These are phyloP conservation scores for Aphaenogaster rudis DNA, from an alignment of 1,140 invertebrate genomes.

Conservation along the genomic window DNA sequence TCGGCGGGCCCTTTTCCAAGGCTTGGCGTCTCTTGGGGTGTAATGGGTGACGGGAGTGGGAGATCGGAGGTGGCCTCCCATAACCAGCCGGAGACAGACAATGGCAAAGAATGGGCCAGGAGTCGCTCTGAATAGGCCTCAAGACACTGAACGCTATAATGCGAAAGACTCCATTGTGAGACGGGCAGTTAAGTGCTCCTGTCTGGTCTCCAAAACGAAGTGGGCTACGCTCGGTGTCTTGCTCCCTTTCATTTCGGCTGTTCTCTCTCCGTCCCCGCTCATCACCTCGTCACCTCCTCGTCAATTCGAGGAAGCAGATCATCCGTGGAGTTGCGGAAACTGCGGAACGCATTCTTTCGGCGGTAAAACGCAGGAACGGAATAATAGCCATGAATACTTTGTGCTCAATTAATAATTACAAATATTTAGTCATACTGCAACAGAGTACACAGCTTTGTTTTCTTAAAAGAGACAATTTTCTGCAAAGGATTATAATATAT, in stretches of 20 bases:
- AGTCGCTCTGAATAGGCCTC: conserved; percentile 85
- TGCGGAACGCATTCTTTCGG: conserved; percentile 7
- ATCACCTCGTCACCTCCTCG: conserved; percentile 64
- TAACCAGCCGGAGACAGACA: conserved; percentile 82
- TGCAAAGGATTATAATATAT: neutral
- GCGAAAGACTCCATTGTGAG: conserved; percentile 85
- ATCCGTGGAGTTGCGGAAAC: conserved; percentile 39
- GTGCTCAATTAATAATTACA: conserved; percentile 23
- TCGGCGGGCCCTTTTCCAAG: conserved; percentile 67
- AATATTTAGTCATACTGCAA: neutral
- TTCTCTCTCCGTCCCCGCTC: conserved; percentile 43
- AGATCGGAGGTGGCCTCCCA: conserved; percentile 70
- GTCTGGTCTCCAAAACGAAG: conserved; percentile 80
- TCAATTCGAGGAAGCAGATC: conserved; percentile 58
- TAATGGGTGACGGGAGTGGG: conserved; percentile 61
- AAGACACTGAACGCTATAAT: conserved; percentile 85
- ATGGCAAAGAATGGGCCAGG: conserved; percentile 84
- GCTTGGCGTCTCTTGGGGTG: conserved; percentile 67
- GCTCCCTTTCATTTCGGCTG: conserved; percentile 29
- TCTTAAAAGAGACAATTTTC: neutral
- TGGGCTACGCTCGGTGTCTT: conserved; percentile 70
- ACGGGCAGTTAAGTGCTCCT: conserved; percentile 85
- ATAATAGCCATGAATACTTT: conserved; percentile 1
- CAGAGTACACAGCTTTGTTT: neutral
- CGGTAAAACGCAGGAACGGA: neutral